Evolutionary conservation across 2,888 invertebrate genomes (phyloP).

Genomic region (Pollenia angustigena): DNA sequence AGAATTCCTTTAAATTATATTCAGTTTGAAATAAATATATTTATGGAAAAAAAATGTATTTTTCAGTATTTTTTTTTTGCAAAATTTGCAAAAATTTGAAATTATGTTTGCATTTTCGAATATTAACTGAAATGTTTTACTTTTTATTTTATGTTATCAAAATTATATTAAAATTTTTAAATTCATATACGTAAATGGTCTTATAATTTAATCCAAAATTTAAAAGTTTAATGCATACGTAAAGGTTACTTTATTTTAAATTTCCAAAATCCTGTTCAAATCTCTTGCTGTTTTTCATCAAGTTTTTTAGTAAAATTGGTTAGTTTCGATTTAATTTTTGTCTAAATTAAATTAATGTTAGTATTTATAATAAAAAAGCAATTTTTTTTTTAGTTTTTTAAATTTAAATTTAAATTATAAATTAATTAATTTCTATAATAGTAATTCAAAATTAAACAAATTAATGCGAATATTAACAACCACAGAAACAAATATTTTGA

Average conservation of each 20-base stretch:
- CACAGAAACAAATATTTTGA: constrained; percentile 4
- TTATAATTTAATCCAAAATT: too few relatives aligned
- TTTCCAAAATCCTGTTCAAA: constrained; percentile 1
- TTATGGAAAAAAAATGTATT: too few relatives aligned
- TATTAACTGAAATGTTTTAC: too few relatives aligned
- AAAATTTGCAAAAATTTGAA: too few relatives aligned
- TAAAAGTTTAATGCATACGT: too few relatives aligned
- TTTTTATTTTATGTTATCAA: neutral
- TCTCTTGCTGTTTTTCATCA: neutral
- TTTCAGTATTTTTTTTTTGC: too few relatives aligned
- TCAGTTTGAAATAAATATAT: too few relatives aligned
- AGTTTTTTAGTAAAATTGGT: constrained; percentile 22
- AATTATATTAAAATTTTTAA: neutral
- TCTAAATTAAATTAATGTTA: constrained; percentile 54
- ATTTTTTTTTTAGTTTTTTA: constrained; percentile 33
- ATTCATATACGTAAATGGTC: too few relatives aligned
- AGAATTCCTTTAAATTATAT: too few relatives aligned
- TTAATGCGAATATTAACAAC: constrained; percentile 29
- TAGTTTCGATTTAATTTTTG: constrained; percentile 18
- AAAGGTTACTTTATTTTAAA: too few relatives aligned
- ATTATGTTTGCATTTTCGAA: too few relatives aligned
- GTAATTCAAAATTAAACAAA: constrained; percentile 40
- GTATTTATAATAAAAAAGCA: constrained; percentile 66
- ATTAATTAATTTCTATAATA: constrained; percentile 39
- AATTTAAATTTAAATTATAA: constrained; percentile 50